These are phyloP conservation scores for Macrochelys suwanniensis DNA, from an alignment of 2,797 vertebrate genomes.

Conservation along the genomic window DNA sequence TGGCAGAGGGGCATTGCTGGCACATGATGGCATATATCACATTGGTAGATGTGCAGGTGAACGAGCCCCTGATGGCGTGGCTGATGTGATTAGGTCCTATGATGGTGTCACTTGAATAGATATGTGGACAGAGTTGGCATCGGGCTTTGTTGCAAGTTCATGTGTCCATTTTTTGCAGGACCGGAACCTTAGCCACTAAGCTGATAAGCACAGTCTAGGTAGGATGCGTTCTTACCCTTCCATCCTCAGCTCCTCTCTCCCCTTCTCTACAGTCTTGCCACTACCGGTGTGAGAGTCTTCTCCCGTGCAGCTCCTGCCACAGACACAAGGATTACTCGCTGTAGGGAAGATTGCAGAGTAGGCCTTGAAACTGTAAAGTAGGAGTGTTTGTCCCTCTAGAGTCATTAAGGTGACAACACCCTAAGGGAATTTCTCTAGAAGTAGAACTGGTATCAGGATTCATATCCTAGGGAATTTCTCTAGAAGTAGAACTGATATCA, in stretches of 20 bases:
- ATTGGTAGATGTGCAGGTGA: no score
- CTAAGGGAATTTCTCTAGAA: not conserved
- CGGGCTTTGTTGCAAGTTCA: no score
- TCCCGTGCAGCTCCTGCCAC: not conserved
- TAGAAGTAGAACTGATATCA: fast-evolving
- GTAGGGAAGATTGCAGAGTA: fast-evolving
- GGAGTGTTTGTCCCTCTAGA: fast-evolving
- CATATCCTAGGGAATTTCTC: not conserved
- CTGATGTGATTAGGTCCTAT: no score
- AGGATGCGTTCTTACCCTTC: not conserved
- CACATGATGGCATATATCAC: no score
- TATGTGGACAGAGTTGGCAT: no score
- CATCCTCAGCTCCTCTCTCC: not conserved
- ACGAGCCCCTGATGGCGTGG: no score
- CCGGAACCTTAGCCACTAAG: not conserved
- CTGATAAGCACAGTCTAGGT: not conserved
- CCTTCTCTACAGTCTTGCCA: not conserved
- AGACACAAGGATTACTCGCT: not conserved
- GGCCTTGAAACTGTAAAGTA: not conserved
- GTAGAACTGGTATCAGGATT: fast-evolving
- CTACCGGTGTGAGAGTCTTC: fast-evolving
- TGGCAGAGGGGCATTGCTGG: no score
- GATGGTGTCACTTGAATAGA: no score
- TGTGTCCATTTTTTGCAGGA: not conserved
- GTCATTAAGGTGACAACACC: fast-evolving